phyloP scores from a whole-genome alignment of 2,113 vertebrate species.

The Ammospiza nelsoni region DNA sequence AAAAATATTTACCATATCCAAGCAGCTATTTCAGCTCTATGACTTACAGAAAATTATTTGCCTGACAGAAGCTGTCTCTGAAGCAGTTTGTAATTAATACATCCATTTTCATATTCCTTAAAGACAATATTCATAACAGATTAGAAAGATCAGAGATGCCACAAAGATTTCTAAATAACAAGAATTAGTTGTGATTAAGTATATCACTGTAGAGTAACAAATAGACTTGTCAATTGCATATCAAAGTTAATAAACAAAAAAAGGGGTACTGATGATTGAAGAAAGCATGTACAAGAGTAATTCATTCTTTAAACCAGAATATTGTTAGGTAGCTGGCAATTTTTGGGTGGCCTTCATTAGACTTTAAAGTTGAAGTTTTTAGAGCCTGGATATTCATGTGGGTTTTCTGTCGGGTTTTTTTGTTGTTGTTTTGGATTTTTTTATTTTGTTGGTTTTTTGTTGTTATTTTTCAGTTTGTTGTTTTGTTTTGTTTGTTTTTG shows the following conservation, averaged over 20 bases:
- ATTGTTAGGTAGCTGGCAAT: not conserved
- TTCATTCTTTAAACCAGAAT: not conserved
- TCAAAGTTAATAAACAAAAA: not conserved
- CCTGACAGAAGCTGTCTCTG: constrained; percentile 28
- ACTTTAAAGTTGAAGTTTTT: not conserved
- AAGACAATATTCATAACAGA: constrained; percentile 37
- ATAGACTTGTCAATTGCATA: not conserved
- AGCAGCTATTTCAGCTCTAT: constrained; percentile 58
- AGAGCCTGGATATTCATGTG: rapidly evolving
- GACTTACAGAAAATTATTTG: constrained; percentile 44
- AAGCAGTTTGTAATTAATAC: constrained; percentile 68
- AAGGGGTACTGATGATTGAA: not conserved
- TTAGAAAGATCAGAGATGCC: constrained; percentile 7
- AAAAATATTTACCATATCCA: constrained; percentile 45
- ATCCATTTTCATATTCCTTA: constrained; percentile 54
- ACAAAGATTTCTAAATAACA: constrained; percentile 1
- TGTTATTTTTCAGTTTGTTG: not conserved
- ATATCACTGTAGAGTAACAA: not conserved
- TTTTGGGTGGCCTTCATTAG: not conserved
- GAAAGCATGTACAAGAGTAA: not conserved
- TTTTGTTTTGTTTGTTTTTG: not conserved
- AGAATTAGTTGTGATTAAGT: constrained; percentile 13
- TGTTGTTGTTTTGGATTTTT: not conserved
- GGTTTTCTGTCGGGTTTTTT: not conserved
- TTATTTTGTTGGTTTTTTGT: not conserved